phyloP scores from a whole-genome alignment of 2,797 vertebrate species.

The Xiphophorus birchmanni region DNA sequence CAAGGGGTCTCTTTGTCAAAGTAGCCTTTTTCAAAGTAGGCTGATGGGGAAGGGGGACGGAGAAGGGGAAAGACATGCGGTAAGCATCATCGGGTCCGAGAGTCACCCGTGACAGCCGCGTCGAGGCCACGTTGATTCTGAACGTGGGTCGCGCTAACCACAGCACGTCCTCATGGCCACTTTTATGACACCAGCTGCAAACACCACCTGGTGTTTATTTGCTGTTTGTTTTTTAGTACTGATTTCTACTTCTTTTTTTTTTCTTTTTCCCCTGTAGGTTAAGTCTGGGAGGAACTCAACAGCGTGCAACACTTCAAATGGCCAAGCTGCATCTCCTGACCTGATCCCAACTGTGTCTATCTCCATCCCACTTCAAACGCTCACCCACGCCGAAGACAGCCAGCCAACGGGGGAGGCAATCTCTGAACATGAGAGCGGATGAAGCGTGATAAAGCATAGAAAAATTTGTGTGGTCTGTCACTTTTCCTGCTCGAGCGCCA shows the following conservation, averaged over 20 bases:
- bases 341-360: conserved; percentile 69
- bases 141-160: too few relatives aligned
- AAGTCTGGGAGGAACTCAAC: conserved; percentile 54
- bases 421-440: conserved; percentile 69
- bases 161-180: conserved; percentile 8
- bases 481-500: conserved; percentile 38
- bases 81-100: too few relatives aligned
- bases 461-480: conserved; percentile 31
- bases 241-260: background rate
- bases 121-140: too few relatives aligned
- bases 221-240: background rate
- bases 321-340: conserved; percentile 55
- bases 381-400: conserved; percentile 59
- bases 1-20: too few relatives aligned
- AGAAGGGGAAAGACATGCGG: too few relatives aligned
- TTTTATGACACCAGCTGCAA: conserved; percentile 26
- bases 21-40: too few relatives aligned
- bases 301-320: conserved; percentile 55
- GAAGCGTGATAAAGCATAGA: conserved; percentile 55
- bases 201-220: background rate
- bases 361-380: conserved; percentile 71
- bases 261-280: conserved; percentile 37
- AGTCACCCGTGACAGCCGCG: too few relatives aligned
- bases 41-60: too few relatives aligned
- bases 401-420: conserved; percentile 57